A percentile compares a stretch with the other conserved stretches of the same genome.
Conservation (phyloP, 2,888 invertebrate genomes). For the Diarsia brunnea region DNA sequence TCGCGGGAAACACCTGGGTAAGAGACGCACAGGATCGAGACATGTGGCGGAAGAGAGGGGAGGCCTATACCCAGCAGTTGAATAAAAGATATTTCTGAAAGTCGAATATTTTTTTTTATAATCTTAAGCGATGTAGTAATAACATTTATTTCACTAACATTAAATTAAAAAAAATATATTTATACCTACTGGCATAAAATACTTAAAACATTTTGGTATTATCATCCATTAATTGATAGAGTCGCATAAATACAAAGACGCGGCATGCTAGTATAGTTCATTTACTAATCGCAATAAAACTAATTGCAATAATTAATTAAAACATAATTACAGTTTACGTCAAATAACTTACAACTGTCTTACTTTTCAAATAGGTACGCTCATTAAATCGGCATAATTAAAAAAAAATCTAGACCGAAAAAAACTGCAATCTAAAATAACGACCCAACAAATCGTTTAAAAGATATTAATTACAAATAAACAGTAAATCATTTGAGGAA, state of each 20-base stretch:
- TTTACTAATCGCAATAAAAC: slow-evolving; percentile 41
- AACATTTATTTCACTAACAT: too few species aligned
- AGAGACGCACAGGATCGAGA: too few species aligned
- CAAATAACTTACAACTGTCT: slow-evolving; percentile 55
- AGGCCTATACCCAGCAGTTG: too few species aligned
- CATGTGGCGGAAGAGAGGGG: too few species aligned
- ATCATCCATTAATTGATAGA: background rate
- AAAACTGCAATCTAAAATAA: slow-evolving; percentile 53
- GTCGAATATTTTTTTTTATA: too few species aligned
- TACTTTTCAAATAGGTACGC: slow-evolving; percentile 32
- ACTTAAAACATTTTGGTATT: background rate
- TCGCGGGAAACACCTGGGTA: too few species aligned
- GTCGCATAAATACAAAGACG: background rate
- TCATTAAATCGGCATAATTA: slow-evolving; percentile 48
- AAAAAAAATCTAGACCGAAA: slow-evolving; percentile 53
- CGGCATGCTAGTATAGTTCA: background rate
- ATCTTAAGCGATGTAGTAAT: too few species aligned
- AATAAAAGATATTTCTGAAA: too few species aligned
- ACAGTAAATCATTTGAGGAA: slow-evolving; percentile 80
- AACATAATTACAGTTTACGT: slow-evolving; percentile 48
- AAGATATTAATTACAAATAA: slow-evolving; percentile 79
- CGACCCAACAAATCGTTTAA: slow-evolving; percentile 70
- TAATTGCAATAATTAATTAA: slow-evolving; percentile 50
- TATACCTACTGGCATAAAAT: too few species aligned
- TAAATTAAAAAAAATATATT: too few species aligned